These are phyloP conservation scores for Ictidomys tridecemlineatus DNA, from an alignment of 2,113 vertebrate species.

Conservation along the genomic window DNA sequence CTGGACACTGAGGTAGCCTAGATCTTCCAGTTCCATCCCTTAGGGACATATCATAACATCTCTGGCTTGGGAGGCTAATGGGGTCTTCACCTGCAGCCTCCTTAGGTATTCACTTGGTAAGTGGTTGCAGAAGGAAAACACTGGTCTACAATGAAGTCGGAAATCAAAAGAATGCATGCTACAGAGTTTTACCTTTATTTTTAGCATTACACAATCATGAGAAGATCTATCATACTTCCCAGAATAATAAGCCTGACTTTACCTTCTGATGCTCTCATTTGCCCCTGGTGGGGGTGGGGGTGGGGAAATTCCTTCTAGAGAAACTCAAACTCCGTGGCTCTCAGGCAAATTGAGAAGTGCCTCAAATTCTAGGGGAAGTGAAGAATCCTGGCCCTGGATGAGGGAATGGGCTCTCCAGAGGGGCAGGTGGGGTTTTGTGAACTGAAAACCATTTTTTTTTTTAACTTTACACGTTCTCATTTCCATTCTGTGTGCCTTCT, in stretches of 20 bases:
- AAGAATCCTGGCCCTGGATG: accelerated
- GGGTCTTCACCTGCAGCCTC: background rate
- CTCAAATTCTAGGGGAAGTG: accelerated
- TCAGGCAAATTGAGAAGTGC: accelerated
- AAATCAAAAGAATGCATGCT: background rate
- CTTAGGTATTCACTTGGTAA: background rate
- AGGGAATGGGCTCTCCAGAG: accelerated
- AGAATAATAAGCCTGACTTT: background rate
- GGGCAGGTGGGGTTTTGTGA: accelerated
- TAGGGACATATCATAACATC: accelerated
- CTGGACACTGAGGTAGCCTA: background rate
- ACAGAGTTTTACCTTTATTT: background rate
- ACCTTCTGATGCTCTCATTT: background rate
- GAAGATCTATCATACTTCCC: background rate
- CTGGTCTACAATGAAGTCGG: accelerated
- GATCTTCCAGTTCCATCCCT: background rate
- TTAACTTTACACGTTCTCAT: background rate
- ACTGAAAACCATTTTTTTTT: background rate
- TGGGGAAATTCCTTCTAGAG: background rate
- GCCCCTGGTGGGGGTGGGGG: accelerated
- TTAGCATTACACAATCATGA: background rate
- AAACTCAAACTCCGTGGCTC: no score
- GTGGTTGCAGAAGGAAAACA: background rate
- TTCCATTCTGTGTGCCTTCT: background rate
- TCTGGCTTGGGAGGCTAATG: background rate